These are phyloP conservation scores for Heliconius congener DNA, from an alignment of 1,140 invertebrate species.

Conservation along the genomic window DNA sequence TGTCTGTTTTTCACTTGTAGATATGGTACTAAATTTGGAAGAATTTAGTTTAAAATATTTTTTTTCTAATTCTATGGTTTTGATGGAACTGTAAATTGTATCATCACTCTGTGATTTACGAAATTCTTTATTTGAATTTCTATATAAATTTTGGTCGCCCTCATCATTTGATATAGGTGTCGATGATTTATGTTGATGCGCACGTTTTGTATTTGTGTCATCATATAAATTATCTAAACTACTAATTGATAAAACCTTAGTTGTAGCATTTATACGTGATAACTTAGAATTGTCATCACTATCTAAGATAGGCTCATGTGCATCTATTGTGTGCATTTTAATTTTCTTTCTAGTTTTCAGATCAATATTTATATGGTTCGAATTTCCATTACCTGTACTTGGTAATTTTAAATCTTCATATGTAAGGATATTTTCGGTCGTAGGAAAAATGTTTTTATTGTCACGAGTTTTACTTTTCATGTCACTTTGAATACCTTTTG, in stretches of 20 bases:
- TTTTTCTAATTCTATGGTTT: not conserved
- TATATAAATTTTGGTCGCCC: not conserved
- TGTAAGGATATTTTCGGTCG: not conserved
- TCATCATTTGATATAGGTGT: not conserved
- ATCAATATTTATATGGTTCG: not conserved
- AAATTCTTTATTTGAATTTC: not conserved
- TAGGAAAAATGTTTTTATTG: not conserved
- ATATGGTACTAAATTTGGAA: slow-evolving; percentile 42
- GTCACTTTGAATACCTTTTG: not conserved
- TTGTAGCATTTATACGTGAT: not conserved
- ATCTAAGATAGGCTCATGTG: not conserved
- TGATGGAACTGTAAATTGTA: slow-evolving; percentile 6
- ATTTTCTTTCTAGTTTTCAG: not conserved
- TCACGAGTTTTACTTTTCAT: not conserved
- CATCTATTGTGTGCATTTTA: not conserved
- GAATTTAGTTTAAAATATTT: slow-evolving; percentile 23
- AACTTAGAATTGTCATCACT: not conserved
- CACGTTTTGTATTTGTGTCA: not conserved
- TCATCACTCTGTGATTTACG: slow-evolving; percentile 47
- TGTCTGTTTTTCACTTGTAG: slow-evolving; percentile 29
- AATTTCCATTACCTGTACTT: not conserved
- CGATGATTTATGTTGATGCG: not conserved
- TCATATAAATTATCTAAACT: not conserved
- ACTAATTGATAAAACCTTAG: not conserved
- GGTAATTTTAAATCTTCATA: not conserved